Evolutionary conservation across 1,140 invertebrate species (phyloP).

Genomic region (Caenorhabditis remanei): DNA sequence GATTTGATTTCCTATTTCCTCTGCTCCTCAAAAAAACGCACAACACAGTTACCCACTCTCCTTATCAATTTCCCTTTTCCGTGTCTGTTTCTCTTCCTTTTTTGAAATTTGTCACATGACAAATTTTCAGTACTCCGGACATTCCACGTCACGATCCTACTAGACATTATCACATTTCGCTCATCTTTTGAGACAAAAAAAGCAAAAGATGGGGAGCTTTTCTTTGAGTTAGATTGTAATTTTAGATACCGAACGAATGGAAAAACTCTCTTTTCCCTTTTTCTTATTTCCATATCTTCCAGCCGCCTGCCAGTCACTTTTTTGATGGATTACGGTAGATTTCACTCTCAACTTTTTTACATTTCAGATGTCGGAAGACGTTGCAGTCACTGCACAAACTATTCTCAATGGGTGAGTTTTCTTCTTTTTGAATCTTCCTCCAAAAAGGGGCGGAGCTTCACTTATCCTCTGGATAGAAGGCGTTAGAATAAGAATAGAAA

Average conservation of each 20-base stretch:
- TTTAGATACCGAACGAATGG: slow-evolving; percentile 38
- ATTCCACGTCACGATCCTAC: slow-evolving; percentile 29
- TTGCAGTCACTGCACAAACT: slow-evolving; percentile 24
- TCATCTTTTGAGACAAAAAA: slow-evolving; percentile 28
- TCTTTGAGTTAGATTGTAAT: slow-evolving; percentile 29
- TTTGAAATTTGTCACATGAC: slow-evolving; percentile 7
- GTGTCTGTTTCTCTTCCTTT: not conserved
- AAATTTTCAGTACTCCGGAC: slow-evolving; percentile 33
- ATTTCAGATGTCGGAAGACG: slow-evolving; percentile 53
- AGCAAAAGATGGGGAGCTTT: too few species aligned
- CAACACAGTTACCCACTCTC: slow-evolving; percentile 9
- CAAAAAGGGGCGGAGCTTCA: not conserved
- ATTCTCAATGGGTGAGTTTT: slow-evolving; percentile 44
- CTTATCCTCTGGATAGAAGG: not conserved
- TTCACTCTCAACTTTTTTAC: slow-evolving; percentile 14
- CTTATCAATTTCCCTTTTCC: slow-evolving; percentile 44
- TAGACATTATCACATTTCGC: slow-evolving; percentile 46
- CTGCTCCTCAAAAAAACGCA: slow-evolving; percentile 49
- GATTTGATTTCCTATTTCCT: slow-evolving; percentile 8
- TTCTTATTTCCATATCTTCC: slow-evolving; percentile 24
- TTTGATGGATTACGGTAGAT: slow-evolving; percentile 53
- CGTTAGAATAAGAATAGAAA: slow-evolving; percentile 26
- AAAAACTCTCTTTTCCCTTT: not conserved
- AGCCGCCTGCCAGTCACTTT: slow-evolving; percentile 46
- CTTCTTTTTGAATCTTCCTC: not conserved